These are phyloP conservation scores for Alcis repandata DNA, from an alignment of 2,888 invertebrate genomes.

Conservation along the genomic window DNA sequence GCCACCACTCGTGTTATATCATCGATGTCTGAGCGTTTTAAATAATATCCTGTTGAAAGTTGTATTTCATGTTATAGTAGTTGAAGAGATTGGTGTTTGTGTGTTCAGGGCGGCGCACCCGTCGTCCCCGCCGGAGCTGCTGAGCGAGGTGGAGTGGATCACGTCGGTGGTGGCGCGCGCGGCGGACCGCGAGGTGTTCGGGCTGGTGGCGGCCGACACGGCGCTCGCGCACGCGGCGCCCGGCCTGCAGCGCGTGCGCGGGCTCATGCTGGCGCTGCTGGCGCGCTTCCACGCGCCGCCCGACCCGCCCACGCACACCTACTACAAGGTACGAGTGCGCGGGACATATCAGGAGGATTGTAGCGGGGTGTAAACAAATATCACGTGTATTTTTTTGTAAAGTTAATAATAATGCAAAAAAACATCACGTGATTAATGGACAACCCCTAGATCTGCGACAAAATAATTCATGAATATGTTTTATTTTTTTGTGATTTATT, in stretches of 20 bases:
- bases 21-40: too few species aligned
- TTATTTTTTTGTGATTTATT: too few species aligned
- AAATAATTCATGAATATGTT: too few species aligned
- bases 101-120: constrained; percentile 80
- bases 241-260: constrained; percentile 89
- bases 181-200: constrained; percentile 83
- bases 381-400: too few species aligned
- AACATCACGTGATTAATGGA: too few species aligned
- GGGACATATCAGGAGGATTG: neutral
- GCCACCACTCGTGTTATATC: too few species aligned
- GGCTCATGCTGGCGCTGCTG: constrained; percentile 91
- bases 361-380: neutral
- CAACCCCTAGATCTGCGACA: too few species aligned
- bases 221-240: constrained; percentile 64
- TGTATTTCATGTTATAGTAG: too few species aligned
- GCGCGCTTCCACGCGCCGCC: constrained; percentile 88
- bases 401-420: too few species aligned
- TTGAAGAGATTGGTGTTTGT: too few species aligned
- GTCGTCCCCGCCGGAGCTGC: constrained; percentile 87
- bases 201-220: constrained; percentile 62
- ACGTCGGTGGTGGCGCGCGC: constrained; percentile 92
- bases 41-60: too few species aligned
- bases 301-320: constrained; percentile 57
- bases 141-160: constrained; percentile 92
- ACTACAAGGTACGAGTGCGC: constrained; percentile 66